Percentiles rank a stretch among this genome's conserved stretches.
Evolutionary conservation across 2,113 vertebrate genomes (phyloP).

Genomic region (Prionailurus bengalensis): DNA sequence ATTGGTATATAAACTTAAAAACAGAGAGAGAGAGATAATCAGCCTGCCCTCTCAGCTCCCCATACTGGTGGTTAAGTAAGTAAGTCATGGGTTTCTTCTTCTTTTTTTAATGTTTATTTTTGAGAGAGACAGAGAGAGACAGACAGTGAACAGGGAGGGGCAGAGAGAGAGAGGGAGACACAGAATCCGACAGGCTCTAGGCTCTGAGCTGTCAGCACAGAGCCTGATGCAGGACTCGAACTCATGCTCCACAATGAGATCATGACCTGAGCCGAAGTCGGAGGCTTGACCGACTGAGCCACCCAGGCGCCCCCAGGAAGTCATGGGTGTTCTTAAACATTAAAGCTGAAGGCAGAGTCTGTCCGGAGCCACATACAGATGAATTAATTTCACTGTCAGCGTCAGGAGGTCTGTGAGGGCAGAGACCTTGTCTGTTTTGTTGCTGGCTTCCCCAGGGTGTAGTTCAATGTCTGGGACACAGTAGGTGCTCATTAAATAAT

Average conservation of each 20-base stretch:
- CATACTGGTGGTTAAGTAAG: neutral
- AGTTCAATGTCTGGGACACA: too few species aligned
- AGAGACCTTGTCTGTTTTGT: neutral
- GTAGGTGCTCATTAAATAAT: neutral
- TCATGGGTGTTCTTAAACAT: neutral
- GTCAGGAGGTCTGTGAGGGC: neutral
- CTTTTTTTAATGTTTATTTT: too few species aligned
- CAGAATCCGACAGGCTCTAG: too few species aligned
- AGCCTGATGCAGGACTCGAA: too few species aligned
- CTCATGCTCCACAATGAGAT: too few species aligned
- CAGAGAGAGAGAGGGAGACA: too few species aligned
- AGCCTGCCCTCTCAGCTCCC: neutral
- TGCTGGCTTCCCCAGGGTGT: neutral
- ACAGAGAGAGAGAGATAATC: neutral
- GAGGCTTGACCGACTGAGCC: too few species aligned
- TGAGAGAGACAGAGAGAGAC: too few species aligned
- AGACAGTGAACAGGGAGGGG: too few species aligned
- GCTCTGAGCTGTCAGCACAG: too few species aligned
- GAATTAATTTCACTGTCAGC: neutral
- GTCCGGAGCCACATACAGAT: fast-evolving
- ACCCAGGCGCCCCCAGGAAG: neutral
- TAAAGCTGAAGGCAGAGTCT: neutral
- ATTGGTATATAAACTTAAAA: neutral
- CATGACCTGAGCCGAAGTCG: too few species aligned
- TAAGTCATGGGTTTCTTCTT: neutral